A percentile compares a stretch with the other conserved stretches of the same genome.
These are phyloP conservation scores for Ranitomeya variabilis DNA, from an alignment of 2,113 vertebrate genomes.

Conservation along the genomic window DNA sequence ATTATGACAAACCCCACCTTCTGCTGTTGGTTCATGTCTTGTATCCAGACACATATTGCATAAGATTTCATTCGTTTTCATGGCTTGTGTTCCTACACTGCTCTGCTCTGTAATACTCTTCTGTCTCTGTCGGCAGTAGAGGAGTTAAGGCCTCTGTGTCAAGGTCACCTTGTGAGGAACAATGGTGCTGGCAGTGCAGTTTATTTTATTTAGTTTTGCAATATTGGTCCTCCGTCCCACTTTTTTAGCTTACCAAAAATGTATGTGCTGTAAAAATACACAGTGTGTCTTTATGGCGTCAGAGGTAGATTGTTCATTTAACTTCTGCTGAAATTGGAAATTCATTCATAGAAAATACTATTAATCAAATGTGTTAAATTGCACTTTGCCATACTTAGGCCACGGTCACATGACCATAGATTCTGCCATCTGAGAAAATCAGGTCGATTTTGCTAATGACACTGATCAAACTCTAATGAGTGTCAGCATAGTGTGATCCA, in stretches of 20 bases:
- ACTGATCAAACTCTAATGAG: too few relatives aligned
- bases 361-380: background rate
- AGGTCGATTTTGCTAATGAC: too few relatives aligned
- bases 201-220: conserved; percentile 46
- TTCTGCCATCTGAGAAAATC: too few relatives aligned
- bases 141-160: conserved; percentile 13
- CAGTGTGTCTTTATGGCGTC: background rate
- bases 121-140: background rate
- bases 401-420: too few relatives aligned
- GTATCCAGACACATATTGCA: background rate
- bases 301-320: background rate
- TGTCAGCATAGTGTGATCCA: too few relatives aligned
- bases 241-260: conserved; percentile 35
- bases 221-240: conserved; percentile 21
- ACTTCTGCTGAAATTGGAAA: background rate
- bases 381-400: background rate
- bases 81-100: background rate
- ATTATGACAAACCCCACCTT: background rate
- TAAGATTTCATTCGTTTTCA: background rate
- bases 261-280: background rate
- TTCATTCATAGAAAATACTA: background rate
- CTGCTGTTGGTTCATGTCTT: background rate
- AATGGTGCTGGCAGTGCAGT: background rate
- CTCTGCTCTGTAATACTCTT: background rate
- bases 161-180: conserved; percentile 44